Evolutionary conservation across 2,888 invertebrate species (phyloP), one percentile per base, ranked within the genome.

Genomic region (Torymus texanus): DNA sequence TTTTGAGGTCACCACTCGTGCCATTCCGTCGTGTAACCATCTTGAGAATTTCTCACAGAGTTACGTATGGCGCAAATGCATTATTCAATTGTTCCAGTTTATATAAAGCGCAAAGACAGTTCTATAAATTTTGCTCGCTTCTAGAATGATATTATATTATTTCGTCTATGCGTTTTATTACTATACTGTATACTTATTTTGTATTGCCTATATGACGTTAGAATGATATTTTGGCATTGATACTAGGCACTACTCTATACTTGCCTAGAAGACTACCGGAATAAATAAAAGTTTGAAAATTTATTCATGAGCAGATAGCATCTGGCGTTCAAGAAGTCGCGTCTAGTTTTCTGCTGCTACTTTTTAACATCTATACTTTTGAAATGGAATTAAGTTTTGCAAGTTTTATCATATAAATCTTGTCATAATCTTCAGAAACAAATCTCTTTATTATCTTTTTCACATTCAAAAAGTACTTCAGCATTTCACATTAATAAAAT

Each of bases 231-330:
- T 41, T 41, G 41, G 41, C 41, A 41, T 41, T 41, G 41, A 41
- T 41, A 41, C 41, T 41, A 8, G 41, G 21, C 21, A 21, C 41
- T 41, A 41, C 29, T 29, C 29, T 41, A 41, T 21, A 21, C 21
- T 8, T 41, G 1, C 41, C 41, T n/a, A n/a, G 5, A 8, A 41
- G n/a, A 73, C 56, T 29, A 41, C 41, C 16, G 41, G 18, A 67
- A 75, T 55, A 61, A 59, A 75, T 75, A 68, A 75, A 75, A 75
- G 61, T 75, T 68, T 59, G 1, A 55, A 75, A 68, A 67, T 75
- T 75, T 75, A 75, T 75, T 75, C 75, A 75, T 75, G 61, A 75
- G 41, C 51, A 29, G 68, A 51, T 59, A 13, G 24, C 61, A 61
- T 53, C 41, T 18, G 18, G 16, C 56, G 16, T 50, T 11, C 21